These are phyloP conservation scores for Paraescarpia echinospica DNA, from an alignment of 1,140 invertebrate genomes.

Conservation along the genomic window DNA sequence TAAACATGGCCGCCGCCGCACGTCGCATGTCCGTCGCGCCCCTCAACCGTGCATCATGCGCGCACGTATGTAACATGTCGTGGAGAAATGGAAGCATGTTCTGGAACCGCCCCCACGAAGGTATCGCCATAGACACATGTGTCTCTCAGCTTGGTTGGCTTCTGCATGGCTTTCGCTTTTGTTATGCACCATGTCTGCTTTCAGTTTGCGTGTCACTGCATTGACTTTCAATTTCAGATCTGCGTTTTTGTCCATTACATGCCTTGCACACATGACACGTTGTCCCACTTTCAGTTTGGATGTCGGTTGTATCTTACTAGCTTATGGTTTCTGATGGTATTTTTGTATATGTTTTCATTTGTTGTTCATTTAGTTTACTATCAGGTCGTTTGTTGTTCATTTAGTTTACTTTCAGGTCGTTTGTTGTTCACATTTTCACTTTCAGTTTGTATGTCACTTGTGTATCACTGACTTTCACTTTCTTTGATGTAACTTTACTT, in stretches of 20 bases:
- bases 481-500: neutral
- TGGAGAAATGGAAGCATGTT: constrained; percentile 57
- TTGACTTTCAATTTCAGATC: neutral
- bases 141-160: neutral
- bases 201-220: neutral
- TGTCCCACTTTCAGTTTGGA: neutral
- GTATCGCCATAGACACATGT: constrained; percentile 37
- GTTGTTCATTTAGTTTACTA: neutral
- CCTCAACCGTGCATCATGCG: constrained; percentile 50
- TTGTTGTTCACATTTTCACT: neutral
- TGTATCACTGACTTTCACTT: neutral
- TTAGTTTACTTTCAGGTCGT: neutral
- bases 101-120: constrained; percentile 48
- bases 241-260: neutral
- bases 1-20: constrained; percentile 51
- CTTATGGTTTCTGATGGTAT: neutral
- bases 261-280: neutral
- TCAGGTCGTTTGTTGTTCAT: neutral
- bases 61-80: constrained; percentile 54
- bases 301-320: neutral
- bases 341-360: neutral
- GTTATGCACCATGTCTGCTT: neutral
- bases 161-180: constrained; percentile 4
- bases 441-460: neutral
- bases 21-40: constrained; percentile 56